Evolutionary conservation across 2,888 invertebrate genomes (phyloP), one percentile per base, ranked within the genome.

Genomic region (Agrochola macilenta): DNA sequence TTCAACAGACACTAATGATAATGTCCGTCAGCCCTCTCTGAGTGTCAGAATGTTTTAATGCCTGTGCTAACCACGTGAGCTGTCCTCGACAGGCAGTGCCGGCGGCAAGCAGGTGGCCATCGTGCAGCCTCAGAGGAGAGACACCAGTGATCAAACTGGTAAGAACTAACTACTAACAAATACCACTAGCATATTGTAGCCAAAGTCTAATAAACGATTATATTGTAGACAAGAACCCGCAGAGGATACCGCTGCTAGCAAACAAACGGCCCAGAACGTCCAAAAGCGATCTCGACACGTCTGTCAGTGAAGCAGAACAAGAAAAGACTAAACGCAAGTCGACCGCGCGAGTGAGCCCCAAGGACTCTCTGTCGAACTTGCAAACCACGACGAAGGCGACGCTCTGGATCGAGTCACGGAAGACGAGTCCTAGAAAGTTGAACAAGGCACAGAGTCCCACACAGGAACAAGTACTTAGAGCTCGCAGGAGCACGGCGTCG

Each of bases 31-130:
- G 23, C 35, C 3, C 8, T 35, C 12, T n/a, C 8, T 3, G 43
- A 46, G 57, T 73, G 35, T 8, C 17, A 9, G 14, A 14, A 9
- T 11, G 17, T 57, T 20, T 20, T 35, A 30, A 43, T 58, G 43
- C 1, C 20, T 5, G 39, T 12, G n/a, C 52, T 83, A 57, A 83
- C 49, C n/a, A 12, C 3, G n/a, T 11, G 30, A n/a, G 2, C n/a
- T 7, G 23, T 68, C 65, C 20, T 69, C 26, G 11, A 49, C 72
- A 92, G 93, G 90, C 2, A 87, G 89, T 68, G 87, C 92, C 0
- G 93, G 94, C 26, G 94, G 93, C 11, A 95, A 95, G 82, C 97
- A 97, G 82, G 96, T 97, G 74, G 97, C 97, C 8, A 92, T 97
- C 17, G 97, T 97, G 60, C 96, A 96, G 85, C 97, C 96, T 0